phyloP scores from a whole-genome alignment of 2,888 invertebrate genomes.

The Zhengitettix transpicula region DNA sequence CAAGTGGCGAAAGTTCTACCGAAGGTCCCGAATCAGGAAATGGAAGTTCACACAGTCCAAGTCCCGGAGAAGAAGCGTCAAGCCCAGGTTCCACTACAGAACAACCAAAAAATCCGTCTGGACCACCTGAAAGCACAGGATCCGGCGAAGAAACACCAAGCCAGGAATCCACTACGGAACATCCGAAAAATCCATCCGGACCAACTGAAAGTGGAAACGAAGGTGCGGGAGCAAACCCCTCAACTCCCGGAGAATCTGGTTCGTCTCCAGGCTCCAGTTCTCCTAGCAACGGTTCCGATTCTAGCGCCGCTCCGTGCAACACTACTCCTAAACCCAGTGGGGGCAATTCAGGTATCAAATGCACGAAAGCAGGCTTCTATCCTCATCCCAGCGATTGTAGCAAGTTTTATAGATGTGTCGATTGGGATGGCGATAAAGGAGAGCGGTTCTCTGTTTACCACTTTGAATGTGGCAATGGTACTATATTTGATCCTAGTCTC shows the following conservation, averaged over 20 bases:
- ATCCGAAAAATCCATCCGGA: neutral
- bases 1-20: neutral
- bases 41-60: neutral
- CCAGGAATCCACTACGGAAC: neutral
- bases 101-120: neutral
- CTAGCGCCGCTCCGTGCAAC: neutral
- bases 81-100: neutral
- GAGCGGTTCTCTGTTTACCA: slow-evolving; percentile 41
- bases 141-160: neutral
- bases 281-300: neutral
- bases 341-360: slow-evolving; percentile 20
- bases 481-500: slow-evolving; percentile 51
- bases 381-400: slow-evolving; percentile 49
- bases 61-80: neutral
- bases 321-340: neutral
- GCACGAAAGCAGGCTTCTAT: slow-evolving; percentile 52
- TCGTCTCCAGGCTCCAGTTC: neutral
- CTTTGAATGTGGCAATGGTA: slow-evolving; percentile 50
- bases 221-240: neutral
- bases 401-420: slow-evolving; percentile 63
- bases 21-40: neutral
- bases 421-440: slow-evolving; percentile 35
- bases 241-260: neutral
- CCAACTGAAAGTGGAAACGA: neutral
- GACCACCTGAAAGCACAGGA: neutral